These are phyloP conservation scores for Zaprionus camerounensis DNA, from an alignment of 1,140 invertebrate genomes.

Conservation along the genomic window DNA sequence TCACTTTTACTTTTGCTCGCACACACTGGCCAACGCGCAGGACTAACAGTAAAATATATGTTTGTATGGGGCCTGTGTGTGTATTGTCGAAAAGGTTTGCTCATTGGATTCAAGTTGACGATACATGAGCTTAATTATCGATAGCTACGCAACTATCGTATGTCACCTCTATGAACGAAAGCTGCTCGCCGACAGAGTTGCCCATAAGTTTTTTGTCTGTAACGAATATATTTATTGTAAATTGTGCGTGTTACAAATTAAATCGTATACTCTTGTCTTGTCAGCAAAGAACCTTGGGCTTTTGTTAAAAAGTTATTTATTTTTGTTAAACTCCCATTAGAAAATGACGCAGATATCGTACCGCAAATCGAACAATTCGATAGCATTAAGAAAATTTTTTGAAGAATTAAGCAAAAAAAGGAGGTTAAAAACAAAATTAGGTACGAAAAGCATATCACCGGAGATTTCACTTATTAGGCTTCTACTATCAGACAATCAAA, in stretches of 20 bases:
- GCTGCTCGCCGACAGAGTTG: slow-evolving; percentile 13
- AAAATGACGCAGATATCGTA: background rate
- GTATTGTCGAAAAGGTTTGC: slow-evolving; percentile 9
- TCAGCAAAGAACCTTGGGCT: background rate
- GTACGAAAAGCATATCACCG: background rate
- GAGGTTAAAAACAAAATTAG: background rate
- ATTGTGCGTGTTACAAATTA: background rate
- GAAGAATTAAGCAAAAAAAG: background rate
- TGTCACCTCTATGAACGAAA: background rate
- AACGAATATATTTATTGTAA: background rate
- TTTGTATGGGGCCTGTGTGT: slow-evolving; percentile 26
- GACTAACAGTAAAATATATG: slow-evolving; percentile 47
- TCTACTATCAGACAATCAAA: no score
- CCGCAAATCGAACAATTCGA: background rate
- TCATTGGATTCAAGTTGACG: slow-evolving; percentile 1
- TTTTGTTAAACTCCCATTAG: background rate
- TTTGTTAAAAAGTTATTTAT: background rate
- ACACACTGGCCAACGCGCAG: slow-evolving; percentile 66
- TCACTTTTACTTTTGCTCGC: slow-evolving; percentile 78
- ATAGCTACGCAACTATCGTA: background rate
- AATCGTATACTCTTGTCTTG: background rate
- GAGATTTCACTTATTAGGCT: background rate
- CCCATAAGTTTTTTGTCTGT: slow-evolving; percentile 27
- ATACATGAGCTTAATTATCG: background rate
- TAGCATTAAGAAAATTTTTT: background rate